Evolutionary conservation across 2,113 vertebrate genomes (phyloP).

Genomic region (Nycticryphes semicollaris): DNA sequence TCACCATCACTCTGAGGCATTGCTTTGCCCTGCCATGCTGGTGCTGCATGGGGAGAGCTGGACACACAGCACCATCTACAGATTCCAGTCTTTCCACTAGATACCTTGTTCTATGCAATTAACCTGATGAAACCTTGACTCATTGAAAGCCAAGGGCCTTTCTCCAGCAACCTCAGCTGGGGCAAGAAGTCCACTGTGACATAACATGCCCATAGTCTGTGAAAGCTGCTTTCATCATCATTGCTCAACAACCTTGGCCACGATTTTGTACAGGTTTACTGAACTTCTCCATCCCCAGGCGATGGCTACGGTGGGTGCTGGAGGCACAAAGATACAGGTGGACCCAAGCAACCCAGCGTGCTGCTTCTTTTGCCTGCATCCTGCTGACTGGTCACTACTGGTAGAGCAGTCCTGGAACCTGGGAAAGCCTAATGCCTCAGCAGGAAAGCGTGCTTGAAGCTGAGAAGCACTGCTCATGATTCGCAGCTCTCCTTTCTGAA

Average conservation of each 20-base stretch:
- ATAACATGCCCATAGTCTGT: neutral
- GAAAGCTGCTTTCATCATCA: neutral
- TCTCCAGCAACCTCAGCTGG: neutral
- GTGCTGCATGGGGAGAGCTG: neutral
- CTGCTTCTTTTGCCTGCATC: neutral
- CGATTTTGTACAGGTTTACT: neutral
- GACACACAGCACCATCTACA: neutral
- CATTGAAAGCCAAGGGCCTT: neutral
- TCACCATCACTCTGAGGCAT: neutral
- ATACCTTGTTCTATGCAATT: neutral
- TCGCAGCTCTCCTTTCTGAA: neutral
- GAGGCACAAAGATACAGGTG: neutral
- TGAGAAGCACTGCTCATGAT: neutral
- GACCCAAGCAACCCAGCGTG: rapidly evolving
- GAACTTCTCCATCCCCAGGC: neutral
- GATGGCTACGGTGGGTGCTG: rapidly evolving
- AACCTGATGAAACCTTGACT: neutral
- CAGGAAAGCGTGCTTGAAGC: neutral
- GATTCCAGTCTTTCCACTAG: neutral
- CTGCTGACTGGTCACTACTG: neutral
- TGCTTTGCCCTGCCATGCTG: neutral
- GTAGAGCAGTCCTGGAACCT: neutral
- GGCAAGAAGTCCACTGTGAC: neutral
- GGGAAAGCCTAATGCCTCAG: neutral
- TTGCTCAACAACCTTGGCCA: neutral